Evolutionary conservation across 1,140 invertebrate species (phyloP), one percentile per base, ranked within the genome.

Genomic region (Drosophila lini): DNA sequence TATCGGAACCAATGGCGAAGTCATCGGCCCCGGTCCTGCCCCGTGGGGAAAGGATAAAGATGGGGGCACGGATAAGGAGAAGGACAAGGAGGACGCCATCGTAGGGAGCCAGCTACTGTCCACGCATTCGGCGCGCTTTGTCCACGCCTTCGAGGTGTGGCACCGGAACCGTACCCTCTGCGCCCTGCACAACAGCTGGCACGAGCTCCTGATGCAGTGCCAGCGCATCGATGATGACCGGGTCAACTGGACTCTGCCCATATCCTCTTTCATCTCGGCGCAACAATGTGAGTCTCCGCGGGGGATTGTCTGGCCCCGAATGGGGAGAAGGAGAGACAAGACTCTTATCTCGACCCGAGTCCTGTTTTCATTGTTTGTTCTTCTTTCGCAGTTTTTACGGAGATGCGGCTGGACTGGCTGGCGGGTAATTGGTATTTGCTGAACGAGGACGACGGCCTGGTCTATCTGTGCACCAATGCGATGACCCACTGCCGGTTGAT

Each of bases 321-420:
- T 6, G 9, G 15, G n/a, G 5, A 28, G 25, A 5, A 56, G 32
- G 13, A 7, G 34, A 36, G 22, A 47, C 31, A n/a, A 42, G 13
- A 28, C 57, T 16, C 41, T 42, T 63, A 47, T 56, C 62, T 76
- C 45, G 44, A 25, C 44, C 77, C 48, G 10, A 42, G 16, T 42
- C 48, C 40, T 40, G 9, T 53, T 59, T 10, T 53, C 13, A 8
- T 19, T 19, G 13, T 36, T 55, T 38, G 34, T 22, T 55, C 19
- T 44, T 40, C 69, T 90, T 93, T 11, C 36, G 57, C 82, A 95
- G 95, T 94, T 59, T 94, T 96, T 48, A 94, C 94, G 78, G 94
- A 96, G 84, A 92, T 98, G 50, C 95, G 96, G 3, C 93, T 97
- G 64, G 97, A 98, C 92, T 98, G 97, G 97, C 93, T 98, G 19